Evolutionary conservation across 1,140 invertebrate species (phyloP), one percentile per base, ranked within the genome.

Genomic region (Saccostrea glomerata): DNA sequence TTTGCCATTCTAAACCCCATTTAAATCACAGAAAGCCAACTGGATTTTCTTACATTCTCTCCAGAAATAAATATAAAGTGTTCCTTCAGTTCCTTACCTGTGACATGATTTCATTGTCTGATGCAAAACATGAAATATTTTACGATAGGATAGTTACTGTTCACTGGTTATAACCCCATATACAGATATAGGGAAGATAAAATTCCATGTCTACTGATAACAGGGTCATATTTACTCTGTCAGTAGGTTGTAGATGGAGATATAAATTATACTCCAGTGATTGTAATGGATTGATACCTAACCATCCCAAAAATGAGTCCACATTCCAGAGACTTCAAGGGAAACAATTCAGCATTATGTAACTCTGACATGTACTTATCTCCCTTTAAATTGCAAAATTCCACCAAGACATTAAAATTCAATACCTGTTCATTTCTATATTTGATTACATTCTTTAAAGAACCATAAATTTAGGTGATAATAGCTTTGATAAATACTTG

Each of bases 231-330:
- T 77, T 77, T 77, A 77, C 70, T 40, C 47, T 47, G 47, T 47
- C 15, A 36, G 70, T 30, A 30, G 70, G 30, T 77, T 36, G 30
- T 77, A 77, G 70, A 77, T 77, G 70, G 9, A 77, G 70, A 77
- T 77, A 77, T 77, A 30, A 77, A 77, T 77, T 77, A 77, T 77
- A 30, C 25, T 17, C 25, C 70, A 77, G 13, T 77, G 25, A 77
- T 77, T 77, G 23, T 40, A 25, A 77, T 30, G 23, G 30, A 12
- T 2, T 12, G 25, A 77, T 77, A 30, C 13, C 9, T 30, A 77
- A 23, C 25, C 70, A 36, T 36, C 25, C 70, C 25, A 15, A 25
- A 6, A 47, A 23, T 20, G 23, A 66, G 60, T 66, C 23, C 60
- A 20, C 66, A 73, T 77, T 30, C 70, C 12, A 17, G 30, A 30